Evolutionary conservation across 2,888 invertebrate species (phyloP).

Genomic region (Drosophila kanekoi): DNA sequence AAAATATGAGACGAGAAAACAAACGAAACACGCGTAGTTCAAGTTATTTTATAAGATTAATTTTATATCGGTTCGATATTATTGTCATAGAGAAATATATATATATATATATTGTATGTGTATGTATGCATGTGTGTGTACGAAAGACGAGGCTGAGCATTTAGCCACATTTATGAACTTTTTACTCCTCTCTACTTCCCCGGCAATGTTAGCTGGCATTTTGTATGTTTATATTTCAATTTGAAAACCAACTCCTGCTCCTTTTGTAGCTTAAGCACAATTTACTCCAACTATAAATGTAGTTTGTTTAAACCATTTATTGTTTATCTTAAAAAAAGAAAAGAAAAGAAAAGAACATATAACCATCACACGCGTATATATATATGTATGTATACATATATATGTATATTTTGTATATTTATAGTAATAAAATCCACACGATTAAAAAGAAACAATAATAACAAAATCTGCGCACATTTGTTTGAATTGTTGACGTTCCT

Average conservation of each 20-base stretch:
- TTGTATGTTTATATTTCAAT: slow-evolving; percentile 47
- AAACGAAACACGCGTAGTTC: slow-evolving; percentile 49
- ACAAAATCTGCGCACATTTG: slow-evolving; percentile 27
- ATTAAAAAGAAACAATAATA: slow-evolving; percentile 17
- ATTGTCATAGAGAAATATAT: slow-evolving; percentile 6
- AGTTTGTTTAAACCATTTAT: slow-evolving; percentile 34
- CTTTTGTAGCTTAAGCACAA: slow-evolving; percentile 43
- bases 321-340: too few relatives aligned
- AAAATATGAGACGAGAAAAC: slow-evolving; percentile 22
- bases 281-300: slow-evolving; percentile 4
- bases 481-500: slow-evolving; percentile 30
- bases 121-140: slow-evolving; percentile 15
- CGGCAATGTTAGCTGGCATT: slow-evolving; percentile 44
- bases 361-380: slow-evolving; percentile 40
- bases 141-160: background rate
- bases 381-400: slow-evolving; percentile 32
- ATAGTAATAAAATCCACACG: slow-evolving; percentile 41
- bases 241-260: slow-evolving; percentile 16
- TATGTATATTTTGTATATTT: slow-evolving; percentile 59
- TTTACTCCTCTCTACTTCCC: slow-evolving; percentile 25
- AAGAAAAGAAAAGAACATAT: slow-evolving; percentile 5
- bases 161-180: slow-evolving; percentile 20
- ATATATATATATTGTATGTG: background rate
- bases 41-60: slow-evolving; percentile 51
- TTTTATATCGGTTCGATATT: slow-evolving; percentile 40